phyloP scores from a whole-genome alignment of 2,888 invertebrate genomes.

The Callyntrura guangdongensis region DNA sequence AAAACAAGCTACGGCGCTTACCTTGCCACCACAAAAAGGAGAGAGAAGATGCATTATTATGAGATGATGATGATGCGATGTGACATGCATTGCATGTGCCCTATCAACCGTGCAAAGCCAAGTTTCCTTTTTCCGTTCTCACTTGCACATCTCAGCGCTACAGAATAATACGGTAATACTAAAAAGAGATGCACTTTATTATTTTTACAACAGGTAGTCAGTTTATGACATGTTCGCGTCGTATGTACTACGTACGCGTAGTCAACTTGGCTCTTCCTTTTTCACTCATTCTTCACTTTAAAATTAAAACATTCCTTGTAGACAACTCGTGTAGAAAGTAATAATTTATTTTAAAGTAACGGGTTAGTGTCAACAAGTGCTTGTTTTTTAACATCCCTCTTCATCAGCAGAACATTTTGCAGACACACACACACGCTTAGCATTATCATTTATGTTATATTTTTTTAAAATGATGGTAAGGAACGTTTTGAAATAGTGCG shows the following conservation, averaged over 20 bases:
- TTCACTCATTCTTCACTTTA: slow-evolving; percentile 72
- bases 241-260: neutral
- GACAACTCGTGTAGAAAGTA: slow-evolving; percentile 80
- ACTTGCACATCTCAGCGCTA: slow-evolving; percentile 19
- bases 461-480: slow-evolving; percentile 63
- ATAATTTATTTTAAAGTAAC: slow-evolving; percentile 81
- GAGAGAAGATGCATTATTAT: slow-evolving; percentile 56
- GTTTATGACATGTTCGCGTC: neutral
- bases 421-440: slow-evolving; percentile 12
- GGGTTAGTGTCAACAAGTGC: slow-evolving; percentile 81
- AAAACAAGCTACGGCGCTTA: slow-evolving; percentile 30
- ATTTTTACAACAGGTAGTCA: neutral
- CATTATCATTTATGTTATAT: neutral
- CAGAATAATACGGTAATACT: neutral
- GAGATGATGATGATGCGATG: neutral
- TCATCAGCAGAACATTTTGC: neutral
- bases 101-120: neutral
- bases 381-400: slow-evolving; percentile 48
- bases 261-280: slow-evolving; percentile 55
- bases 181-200: slow-evolving; percentile 19
- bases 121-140: slow-evolving; percentile 53
- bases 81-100: no score
- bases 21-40: neutral
- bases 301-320: slow-evolving; percentile 77
- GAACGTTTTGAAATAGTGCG: slow-evolving; percentile 61